Base-by-base conservation (phyloP, 2,797 vertebrate genomes). In the Syngnathus rostellatus region DNA sequence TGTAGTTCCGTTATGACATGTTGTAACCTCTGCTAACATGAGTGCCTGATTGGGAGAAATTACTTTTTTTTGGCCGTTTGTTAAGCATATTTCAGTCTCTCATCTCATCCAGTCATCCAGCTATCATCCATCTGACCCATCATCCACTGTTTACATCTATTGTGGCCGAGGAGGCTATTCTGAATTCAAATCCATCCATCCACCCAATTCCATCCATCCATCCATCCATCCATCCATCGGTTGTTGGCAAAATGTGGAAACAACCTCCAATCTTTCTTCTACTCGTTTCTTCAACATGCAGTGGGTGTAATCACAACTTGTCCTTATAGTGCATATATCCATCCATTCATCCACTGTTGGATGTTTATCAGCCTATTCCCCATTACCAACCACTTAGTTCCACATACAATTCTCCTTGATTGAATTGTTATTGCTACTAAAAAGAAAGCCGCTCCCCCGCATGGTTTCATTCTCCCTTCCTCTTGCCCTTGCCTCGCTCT, bases 361-460 rank as follows among this genome's bases (percentile, higher is more conserved):
- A 72, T 64, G 75, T 72, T 72, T 61, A 68, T 68, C 71, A 73
- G 71, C 63, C 74, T 71, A 62, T 79, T 88, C 86, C 81, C 77
- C 79, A 86, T 86, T 87, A 87, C 80, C 76, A 77, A 82, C 72
- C 81, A 83, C 81, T 90, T 89, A 85, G 80, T 86, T 88, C 79
- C 75, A 81, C 82, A 85, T 85, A 86, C 73, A 83, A 78, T 81
- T 86, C 73, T 79, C 77, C 76, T 58, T 83, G 77, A 88, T 85
- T 86, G 81, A 88, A 87, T 83, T 85, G 81, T 85, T 83, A 87
- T 86, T 86, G 78, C 83, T 73, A 60, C 72, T 85, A 78, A 87
- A 84, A 82, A 74, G 75, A 79, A 80, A 61, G 6, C 59, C 72
- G 12, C 37, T 38, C 17, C 65, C 23, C 66, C 68, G 8, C 58